Evolutionary conservation across 2,888 invertebrate species (phyloP), one percentile per base, ranked within the genome.

Genomic region (Conops quadrifasciatus): DNA sequence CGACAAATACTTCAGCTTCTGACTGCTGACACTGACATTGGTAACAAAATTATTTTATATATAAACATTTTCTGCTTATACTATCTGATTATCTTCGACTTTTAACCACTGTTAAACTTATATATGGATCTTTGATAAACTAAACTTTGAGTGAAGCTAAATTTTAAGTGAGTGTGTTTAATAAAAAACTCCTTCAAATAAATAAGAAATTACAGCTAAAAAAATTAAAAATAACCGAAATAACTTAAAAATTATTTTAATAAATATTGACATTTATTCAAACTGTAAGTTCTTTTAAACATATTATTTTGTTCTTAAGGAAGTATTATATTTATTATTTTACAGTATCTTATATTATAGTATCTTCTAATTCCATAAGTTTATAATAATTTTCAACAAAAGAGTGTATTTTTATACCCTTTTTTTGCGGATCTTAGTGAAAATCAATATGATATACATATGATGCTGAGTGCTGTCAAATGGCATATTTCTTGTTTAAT

Each of bases 211-310:
- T 65, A 53, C 2, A n/a, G n/a, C n/a, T n/a, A n/a, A n/a, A n/a
- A n/a, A 45, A 19, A 43, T 2, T 13, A 47, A 24, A 21, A 45
- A 24, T n/a, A 64, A 64, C 16, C 5, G 21, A 26, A 49, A 47
- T 15, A 49, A 49, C 1, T 3, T 16, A 49, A 64, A 36, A 36
- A 36, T 7, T 9, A 36, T 36, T 47, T 62, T 24, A 43, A 4
- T 13, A n/a, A 16, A 67, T 43, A 67, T 45, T 58, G 9, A 11
- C 45, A 15, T 47, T 45, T 43, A 67, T 67, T 56, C 67, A 67
- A 67, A 67, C 58, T 67, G 67, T 67, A 67, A 67, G 67, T 67
- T 45, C 16, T 16, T 43, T 45, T 45, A 2, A 58, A 28, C 7
- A 28, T 36, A 36, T 24, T 21, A 24, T 56, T 9, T 19, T 9